These are phyloP conservation scores for Sarcoramphus papa DNA, from an alignment of 2,797 vertebrate genomes.

Conservation along the genomic window DNA sequence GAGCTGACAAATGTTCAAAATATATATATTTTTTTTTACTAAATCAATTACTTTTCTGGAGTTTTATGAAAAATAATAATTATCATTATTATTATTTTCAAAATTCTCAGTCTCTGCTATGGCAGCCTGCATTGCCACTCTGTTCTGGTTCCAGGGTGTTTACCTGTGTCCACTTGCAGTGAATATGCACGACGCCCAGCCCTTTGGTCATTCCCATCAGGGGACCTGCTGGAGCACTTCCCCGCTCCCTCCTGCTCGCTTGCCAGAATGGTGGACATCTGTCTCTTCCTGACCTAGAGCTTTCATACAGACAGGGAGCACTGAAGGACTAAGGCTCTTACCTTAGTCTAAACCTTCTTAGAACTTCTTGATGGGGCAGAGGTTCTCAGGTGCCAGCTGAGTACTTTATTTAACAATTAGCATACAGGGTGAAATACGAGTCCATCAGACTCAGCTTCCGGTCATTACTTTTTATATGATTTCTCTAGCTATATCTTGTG, in stretches of 20 bases:
- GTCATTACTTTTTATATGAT: not conserved
- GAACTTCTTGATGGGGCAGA: not conserved
- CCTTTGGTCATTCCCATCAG: not conserved
- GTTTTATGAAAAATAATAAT: not conserved
- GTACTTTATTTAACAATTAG: not conserved
- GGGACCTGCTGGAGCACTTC: not conserved
- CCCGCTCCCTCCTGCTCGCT: fast-evolving
- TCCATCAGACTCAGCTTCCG: not conserved
- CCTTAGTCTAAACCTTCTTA: not conserved
- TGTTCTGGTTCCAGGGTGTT: not conserved
- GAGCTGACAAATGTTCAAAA: not conserved
- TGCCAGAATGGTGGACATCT: fast-evolving
- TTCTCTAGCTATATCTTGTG: not conserved
- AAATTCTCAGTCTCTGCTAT: not conserved
- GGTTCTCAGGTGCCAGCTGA: not conserved
- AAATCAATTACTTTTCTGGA: not conserved
- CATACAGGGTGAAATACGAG: not conserved
- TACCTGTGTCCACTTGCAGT: not conserved
- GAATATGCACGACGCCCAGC: not conserved
- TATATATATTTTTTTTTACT: not conserved
- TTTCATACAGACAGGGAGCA: not conserved
- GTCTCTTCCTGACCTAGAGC: not conserved
- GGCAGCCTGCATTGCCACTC: not conserved
- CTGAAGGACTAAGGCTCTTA: not conserved
- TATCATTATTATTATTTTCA: not conserved